These are phyloP conservation scores for Eublepharis macularius DNA, from an alignment of 2,113 vertebrate species.

Conservation along the genomic window DNA sequence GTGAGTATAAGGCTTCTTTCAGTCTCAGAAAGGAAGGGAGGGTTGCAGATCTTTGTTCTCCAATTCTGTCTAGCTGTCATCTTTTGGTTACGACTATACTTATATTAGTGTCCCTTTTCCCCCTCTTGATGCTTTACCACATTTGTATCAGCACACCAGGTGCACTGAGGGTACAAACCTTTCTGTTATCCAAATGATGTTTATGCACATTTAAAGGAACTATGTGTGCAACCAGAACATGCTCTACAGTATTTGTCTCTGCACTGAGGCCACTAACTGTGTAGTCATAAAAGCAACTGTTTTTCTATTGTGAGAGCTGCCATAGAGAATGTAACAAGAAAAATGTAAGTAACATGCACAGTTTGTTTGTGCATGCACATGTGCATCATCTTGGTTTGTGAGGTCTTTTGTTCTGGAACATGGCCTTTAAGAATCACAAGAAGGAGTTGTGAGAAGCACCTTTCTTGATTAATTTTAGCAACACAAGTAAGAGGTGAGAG, in stretches of 20 bases:
- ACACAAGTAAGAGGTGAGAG: too few species aligned
- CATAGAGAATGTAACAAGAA: neutral
- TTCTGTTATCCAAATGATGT: neutral
- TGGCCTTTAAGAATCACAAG: too few species aligned
- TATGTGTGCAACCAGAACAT: neutral
- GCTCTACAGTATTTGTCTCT: neutral
- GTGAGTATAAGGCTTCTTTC: neutral
- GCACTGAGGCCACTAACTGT: neutral
- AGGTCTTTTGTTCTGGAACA: neutral
- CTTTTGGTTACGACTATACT: neutral
- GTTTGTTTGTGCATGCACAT: neutral
- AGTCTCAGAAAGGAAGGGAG: neutral
- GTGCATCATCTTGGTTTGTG: neutral
- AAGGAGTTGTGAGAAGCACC: neutral
- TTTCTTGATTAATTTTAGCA: neutral
- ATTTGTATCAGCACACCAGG: neutral
- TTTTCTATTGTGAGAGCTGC: neutral
- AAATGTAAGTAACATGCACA: neutral
- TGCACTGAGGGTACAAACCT: neutral
- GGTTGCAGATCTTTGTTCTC: neutral
- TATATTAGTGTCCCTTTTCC: neutral
- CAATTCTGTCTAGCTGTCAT: neutral
- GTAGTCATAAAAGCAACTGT: neutral
- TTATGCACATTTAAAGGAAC: neutral
- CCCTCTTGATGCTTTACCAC: neutral